Evolutionary conservation across 2,888 invertebrate species (phyloP), one percentile per base, ranked within the genome.

Genomic region (Zhengitettix transpicula): DNA sequence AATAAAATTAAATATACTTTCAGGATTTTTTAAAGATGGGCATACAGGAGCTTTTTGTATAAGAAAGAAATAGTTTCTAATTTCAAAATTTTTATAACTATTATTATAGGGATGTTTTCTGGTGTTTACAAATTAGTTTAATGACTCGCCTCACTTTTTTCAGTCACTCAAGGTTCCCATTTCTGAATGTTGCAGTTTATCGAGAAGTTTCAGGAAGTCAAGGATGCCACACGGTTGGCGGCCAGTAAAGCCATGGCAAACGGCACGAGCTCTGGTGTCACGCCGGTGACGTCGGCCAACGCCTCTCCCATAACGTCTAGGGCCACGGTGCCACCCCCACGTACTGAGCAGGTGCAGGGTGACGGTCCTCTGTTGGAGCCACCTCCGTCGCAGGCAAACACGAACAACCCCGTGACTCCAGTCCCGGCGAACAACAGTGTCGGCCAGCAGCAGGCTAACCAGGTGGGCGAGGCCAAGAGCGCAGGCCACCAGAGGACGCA

Each of bases 181-280:
- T 28, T 28, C 28, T 28, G 28, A 28, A 41, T 56, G 11, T 40
- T 16, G 52, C 77, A 92, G 91, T 97, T 97, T 76, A 94, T 96
- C 68, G 96, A 97, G 74, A 96, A 97, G 75, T 97, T 97, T 75
- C 93, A 95, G 78, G 96, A 97, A 74, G 94, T 97, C 40, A 96
- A 96, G 73, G 96, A 96, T 73, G 89, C 95, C 52, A 95, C 95
- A 14, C 85, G 87, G 68, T 78, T 80, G 70, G 83, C 85, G 60
- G 81, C 81, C 65, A 78, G 80, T 60, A 85, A 84, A 70, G 78
- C 80, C 15, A 75, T 80, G 40, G 76, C 79, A 41, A 81, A 81
- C 70, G 81, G 77, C 17, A 74, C 63, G 63, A 81, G 82, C 60
- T 81, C 82, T 40, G 87, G 84, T 1, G 87, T 85, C 54, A 90